Evolutionary conservation across 2,113 vertebrate species (phyloP), one percentile per base, ranked within the genome.

Genomic region (Spilogale gracilis): DNA sequence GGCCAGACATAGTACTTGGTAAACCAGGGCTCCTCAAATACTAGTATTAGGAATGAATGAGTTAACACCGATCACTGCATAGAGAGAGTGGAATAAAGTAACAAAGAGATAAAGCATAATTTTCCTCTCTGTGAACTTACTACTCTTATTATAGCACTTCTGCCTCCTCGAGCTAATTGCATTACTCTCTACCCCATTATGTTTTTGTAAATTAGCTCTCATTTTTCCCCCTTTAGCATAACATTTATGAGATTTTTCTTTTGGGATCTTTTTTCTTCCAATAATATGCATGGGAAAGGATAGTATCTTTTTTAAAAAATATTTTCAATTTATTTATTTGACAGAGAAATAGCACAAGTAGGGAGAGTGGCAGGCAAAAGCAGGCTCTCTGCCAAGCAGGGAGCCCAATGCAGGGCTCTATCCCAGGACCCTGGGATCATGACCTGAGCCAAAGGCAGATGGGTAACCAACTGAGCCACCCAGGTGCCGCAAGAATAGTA

Each of bases 171-270:
- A 69, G 43, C 13, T 89, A 84, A 73, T 82, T 87, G 27, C 5
- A 92, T 94, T 76, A 56, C 3, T 76, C 23, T 60, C 25, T 71
- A 32, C 2, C 45, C 52, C 10, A 58, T 60, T 54, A 50, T 88
- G 67, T 71, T 81, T 74, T 61, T 69, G 84, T 79, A 21, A 25
- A 69, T 85, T 89, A 78, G 9, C 2, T n/a, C 9, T 91, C 11
- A 60, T 61, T 96, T 91, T 3, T 45, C 56, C 69, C 73, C 87
- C 21, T 93, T 92, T 95, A 54, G 6, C 9, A 89, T 58, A 89
- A 61, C 8, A 73, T 38, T 61, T 87, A 21, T 89, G 8, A 85
- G 10, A 50, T 69, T 78, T 89, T 89, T 76, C 48, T 82, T 76
- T 78, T 52, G 92, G n/a, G 43, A 89, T 63, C 7, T 27, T 20